Evolutionary conservation across 2,888 invertebrate genomes (phyloP), one percentile per base, ranked within the genome.

Genomic region (Lithophane leautieri): DNA sequence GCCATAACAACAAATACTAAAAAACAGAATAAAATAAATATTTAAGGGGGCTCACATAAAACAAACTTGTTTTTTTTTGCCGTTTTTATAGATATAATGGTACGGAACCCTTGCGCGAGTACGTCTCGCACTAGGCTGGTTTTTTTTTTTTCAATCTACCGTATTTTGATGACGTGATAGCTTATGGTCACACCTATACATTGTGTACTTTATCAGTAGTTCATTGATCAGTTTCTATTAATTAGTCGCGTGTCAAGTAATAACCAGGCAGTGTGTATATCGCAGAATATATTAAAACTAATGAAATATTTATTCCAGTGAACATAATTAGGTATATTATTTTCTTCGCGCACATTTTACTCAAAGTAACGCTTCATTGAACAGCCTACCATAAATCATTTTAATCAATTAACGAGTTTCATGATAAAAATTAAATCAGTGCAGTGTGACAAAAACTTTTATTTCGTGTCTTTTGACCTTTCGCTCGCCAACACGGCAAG

Each of bases 191-290:
- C n/a, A 42, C 9, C 16, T 40, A 9, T 40, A 11, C 16, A n/a
- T 56, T 56, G 56, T 42, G 16, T 44, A 12, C 19, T 62, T 63
- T 76, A 65, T 42, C 56, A 76, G 47, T 14, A 42, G 19, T 50
- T 76, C 47, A 50, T 65, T 76, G 56, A 50, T 65, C 56, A n/a
- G 28, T n/a, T 62, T 40, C 19, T 50, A 58, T 76, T 65, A 63
- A 76, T 63, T 58, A 7, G 19, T 50, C 47, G 12, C 34, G 14
- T 62, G 56, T 60, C 47, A 42, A 16, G 11, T 34, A 63, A 42
- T n/a, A 58, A 16, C 9, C 4, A 16, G 9, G 16, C 28, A 58
- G 16, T 28, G 9, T 58, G 19, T 28, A 11, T 50, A 19, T 4
- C 14, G 12, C 25, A 25, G 2, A 19, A 25, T 68, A 19, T 25